Conservation (phyloP, 1,140 invertebrate species). For the Hyphantria cunea region DNA sequence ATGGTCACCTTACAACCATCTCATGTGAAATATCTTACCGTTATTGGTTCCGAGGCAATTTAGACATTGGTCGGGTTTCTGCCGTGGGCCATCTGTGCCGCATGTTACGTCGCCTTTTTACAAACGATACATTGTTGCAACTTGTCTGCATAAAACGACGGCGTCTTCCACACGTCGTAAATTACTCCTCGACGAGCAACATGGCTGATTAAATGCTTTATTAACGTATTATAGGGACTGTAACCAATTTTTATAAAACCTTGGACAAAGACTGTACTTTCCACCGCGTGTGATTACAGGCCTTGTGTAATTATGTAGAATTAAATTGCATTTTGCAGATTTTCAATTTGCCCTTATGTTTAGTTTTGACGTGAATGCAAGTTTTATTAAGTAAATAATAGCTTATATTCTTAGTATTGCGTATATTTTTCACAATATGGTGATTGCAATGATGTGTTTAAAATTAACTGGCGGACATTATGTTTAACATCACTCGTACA, state of each 20-base stretch:
- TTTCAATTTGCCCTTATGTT: slow-evolving; percentile 9
- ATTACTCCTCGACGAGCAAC: slow-evolving; percentile 49
- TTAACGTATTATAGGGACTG: slow-evolving; percentile 16
- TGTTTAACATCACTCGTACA: not conserved
- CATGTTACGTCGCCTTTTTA: slow-evolving; percentile 30
- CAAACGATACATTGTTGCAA: slow-evolving; percentile 42
- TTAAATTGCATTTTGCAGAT: slow-evolving; percentile 13
- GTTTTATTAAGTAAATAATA: not conserved
- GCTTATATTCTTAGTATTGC: not conserved
- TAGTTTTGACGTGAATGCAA: slow-evolving; percentile 10
- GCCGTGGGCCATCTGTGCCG: slow-evolving; percentile 30
- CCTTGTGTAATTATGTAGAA: slow-evolving; percentile 1
- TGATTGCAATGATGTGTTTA: not conserved
- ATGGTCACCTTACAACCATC: slow-evolving; percentile 29
- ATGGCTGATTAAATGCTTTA: slow-evolving; percentile 7
- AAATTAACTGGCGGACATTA: not conserved
- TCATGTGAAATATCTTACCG: slow-evolving; percentile 46
- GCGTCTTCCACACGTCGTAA: slow-evolving; percentile 57
- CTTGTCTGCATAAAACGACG: not conserved
- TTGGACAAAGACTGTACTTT: slow-evolving; percentile 10
- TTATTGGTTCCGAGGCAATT: slow-evolving; percentile 56
- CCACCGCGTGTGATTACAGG: slow-evolving; percentile 1
- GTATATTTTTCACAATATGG: too few relatives aligned
- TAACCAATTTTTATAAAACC: slow-evolving; percentile 13
- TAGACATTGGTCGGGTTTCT: slow-evolving; percentile 67